These are phyloP conservation scores for Malurus splendens DNA, from an alignment of 2,797 vertebrate genomes.

Conservation along the genomic window DNA sequence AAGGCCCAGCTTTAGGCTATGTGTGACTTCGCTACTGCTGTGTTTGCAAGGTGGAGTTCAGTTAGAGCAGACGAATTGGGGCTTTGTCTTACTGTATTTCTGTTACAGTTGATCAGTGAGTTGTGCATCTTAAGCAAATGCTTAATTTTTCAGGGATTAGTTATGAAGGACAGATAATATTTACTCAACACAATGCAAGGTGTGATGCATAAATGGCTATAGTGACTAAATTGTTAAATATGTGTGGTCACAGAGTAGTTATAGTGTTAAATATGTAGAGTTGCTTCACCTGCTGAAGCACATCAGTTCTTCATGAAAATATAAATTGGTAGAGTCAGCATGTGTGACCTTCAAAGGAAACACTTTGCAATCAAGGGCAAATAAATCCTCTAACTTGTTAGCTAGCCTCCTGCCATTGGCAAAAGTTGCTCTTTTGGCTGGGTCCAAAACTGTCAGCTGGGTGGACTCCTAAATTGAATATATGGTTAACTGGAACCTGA, in stretches of 20 bases:
- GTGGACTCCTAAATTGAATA: not conserved
- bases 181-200: not conserved
- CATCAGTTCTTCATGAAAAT: not conserved
- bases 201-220: not conserved
- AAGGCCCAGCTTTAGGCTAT: not conserved
- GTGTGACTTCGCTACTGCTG: not conserved
- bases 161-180: not conserved
- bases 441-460: not conserved
- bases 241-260: not conserved
- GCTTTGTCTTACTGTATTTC: not conserved
- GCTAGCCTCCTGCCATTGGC: not conserved
- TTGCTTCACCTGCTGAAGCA: not conserved
- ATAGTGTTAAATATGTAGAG: not conserved
- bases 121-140: not conserved
- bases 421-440: not conserved
- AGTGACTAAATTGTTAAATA: not conserved
- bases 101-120: not conserved
- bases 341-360: not conserved
- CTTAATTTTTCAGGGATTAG: not conserved
- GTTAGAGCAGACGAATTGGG: not conserved
- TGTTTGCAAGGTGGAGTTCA: not conserved
- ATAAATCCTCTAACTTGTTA: not conserved
- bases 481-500: not conserved
- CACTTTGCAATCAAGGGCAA: not conserved
- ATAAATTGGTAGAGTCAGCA: not conserved